Evolutionary conservation across 2,888 invertebrate genomes (phyloP).

Genomic region (Elysia crispata): DNA sequence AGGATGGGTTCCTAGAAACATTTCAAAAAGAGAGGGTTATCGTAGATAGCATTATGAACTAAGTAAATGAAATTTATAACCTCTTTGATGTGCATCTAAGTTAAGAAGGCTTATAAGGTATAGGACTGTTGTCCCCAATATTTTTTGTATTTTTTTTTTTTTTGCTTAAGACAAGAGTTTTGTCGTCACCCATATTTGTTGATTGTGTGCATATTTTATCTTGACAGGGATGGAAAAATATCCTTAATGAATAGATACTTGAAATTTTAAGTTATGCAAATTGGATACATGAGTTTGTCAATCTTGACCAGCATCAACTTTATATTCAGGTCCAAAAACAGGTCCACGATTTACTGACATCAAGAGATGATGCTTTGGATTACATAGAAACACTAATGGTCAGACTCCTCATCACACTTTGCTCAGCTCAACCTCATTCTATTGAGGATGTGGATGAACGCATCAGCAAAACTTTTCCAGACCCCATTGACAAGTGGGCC

Average conservation of each 20-base stretch:
- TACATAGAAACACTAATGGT: conserved; percentile 95
- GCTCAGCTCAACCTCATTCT: conserved; percentile 80
- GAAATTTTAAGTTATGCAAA: not conserved
- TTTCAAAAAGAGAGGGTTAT: no score
- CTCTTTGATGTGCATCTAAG: no score
- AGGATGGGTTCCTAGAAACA: no score
- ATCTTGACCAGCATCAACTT: not conserved
- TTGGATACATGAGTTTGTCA: not conserved
- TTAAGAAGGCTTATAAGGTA: no score
- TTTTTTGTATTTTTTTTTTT: no score
- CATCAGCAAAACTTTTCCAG: conserved; percentile 94
- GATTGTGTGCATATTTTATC: no score
- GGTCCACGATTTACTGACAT: conserved; percentile 72
- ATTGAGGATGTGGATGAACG: conserved; percentile 91
- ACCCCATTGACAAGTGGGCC: conserved; percentile 96
- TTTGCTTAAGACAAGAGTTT: no score
- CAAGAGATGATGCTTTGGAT: conserved; percentile 91
- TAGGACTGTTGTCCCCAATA: no score
- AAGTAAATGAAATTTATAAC: no score
- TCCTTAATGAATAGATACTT: not conserved
- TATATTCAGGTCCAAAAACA: conserved; percentile 87
- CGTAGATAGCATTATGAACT: no score
- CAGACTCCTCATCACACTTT: conserved; percentile 90
- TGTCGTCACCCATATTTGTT: no score
- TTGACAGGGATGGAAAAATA: no score